Evolutionary conservation across 2,113 vertebrate species (phyloP), one percentile per base, ranked within the genome.

Genomic region (Cryptomyrus ogoouensis): DNA sequence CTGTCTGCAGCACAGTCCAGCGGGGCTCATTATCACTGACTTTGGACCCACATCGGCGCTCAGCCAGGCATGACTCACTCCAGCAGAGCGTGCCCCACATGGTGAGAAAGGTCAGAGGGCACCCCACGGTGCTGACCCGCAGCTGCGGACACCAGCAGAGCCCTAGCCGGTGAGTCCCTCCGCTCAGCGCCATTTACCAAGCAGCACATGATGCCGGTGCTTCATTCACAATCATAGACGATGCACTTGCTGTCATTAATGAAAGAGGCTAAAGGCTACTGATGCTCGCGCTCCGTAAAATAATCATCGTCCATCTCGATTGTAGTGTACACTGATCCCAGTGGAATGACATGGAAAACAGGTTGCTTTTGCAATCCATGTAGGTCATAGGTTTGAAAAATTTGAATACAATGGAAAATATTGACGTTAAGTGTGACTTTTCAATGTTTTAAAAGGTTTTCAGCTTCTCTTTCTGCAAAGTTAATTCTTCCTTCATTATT

Each of bases 21-120:
- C 17, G 39, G 84, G 91, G 62, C 89, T 91, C 91, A 90, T 93
- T 92, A 91, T 66, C 91, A 91, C 42, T 52, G 44, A 62, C 83
- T 92, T 77, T 56, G 35, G 50, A 87, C 50, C 58, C 19, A 89
- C 92, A 92, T 50, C 53, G 35, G 87, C 88, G 89, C 90, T 62
- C 89, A 13, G 85, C 88, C 89, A 90, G 89, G 80, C 91, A 90
- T 90, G 92, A 91, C 91, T 91, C 89, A 88, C 56, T 74, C 90
- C 80, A 85, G 47, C 42, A 46, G 53, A 87, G 44, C 77, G 89
- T 49, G 88, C 70, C 83, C 53, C 66, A 7, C 86, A 77, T 88
- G 70, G 87, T 89, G 89, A 42, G 90, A 91, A 46, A 90, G 92
- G 90, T 90, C 91, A 92, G 62, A 91, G 91, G 90, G 89, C 87